These are phyloP conservation scores for Ametastegia equiseti DNA, from an alignment of 2,888 invertebrate genomes.

Conservation along the genomic window DNA sequence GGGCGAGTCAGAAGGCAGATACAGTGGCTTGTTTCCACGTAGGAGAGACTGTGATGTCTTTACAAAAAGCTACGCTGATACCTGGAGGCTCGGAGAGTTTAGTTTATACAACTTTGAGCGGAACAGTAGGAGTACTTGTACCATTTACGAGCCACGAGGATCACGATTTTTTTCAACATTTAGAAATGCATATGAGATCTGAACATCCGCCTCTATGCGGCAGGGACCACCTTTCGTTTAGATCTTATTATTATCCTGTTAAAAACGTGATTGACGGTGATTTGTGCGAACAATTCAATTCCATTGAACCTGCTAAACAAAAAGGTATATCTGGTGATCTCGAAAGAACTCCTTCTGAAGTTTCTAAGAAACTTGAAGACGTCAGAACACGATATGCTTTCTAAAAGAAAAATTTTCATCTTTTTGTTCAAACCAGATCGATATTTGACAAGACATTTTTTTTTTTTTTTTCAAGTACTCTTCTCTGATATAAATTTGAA, in stretches of 20 bases:
- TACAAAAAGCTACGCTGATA: constrained; percentile 96
- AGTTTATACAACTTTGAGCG: constrained; percentile 97
- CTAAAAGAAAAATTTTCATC: constrained; percentile 78
- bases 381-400: constrained; percentile 99
- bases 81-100: constrained; percentile 98
- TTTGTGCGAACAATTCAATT: constrained; percentile 98
- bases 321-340: constrained; percentile 96
- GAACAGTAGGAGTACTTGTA: constrained; percentile 94
- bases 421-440: not conserved
- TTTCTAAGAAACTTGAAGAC: constrained; percentile 99
- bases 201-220: constrained; percentile 98
- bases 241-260: constrained; percentile 98
- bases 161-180: constrained; percentile 99
- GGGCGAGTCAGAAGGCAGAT: constrained; percentile 98
- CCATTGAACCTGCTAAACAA: constrained; percentile 95
- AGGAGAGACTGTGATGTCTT: constrained; percentile 96
- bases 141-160: constrained; percentile 98
- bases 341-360: constrained; percentile 96
- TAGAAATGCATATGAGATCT: constrained; percentile 99
- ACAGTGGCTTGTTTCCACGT: constrained; percentile 95
- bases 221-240: constrained; percentile 96
- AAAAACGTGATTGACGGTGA: constrained; percentile 99
- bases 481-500: no score
- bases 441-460: no score
- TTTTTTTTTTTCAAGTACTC: not conserved